These are phyloP conservation scores for Chaetodon auriga DNA, from an alignment of 2,113 vertebrate genomes.

Conservation along the genomic window DNA sequence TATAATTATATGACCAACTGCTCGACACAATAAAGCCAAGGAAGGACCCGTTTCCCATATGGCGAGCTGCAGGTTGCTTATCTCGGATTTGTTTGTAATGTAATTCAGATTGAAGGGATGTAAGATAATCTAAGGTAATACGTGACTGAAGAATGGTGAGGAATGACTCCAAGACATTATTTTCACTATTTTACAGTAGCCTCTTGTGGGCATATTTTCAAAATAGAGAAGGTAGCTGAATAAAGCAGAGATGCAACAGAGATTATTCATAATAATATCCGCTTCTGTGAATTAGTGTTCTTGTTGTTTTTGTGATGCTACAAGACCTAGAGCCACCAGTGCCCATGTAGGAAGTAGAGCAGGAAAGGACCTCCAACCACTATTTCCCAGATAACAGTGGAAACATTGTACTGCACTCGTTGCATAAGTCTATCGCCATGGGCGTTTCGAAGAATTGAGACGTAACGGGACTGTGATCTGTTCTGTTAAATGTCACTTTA, in stretches of 20 bases:
- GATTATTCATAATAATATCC: neutral
- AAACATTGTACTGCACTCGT: slow-evolving; percentile 28
- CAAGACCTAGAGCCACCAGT: neutral
- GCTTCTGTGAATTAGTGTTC: neutral
- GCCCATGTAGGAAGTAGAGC: neutral
- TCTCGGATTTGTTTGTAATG: slow-evolving; percentile 38
- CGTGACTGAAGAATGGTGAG: neutral
- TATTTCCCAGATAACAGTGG: slow-evolving; percentile 16
- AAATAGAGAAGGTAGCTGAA: neutral
- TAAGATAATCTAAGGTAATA: neutral
- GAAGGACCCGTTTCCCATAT: slow-evolving; percentile 23
- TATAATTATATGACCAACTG: neutral
- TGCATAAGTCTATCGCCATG: slow-evolving; percentile 24
- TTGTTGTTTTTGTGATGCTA: neutral
- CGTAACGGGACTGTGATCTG: neutral
- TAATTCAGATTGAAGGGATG: slow-evolving; percentile 9
- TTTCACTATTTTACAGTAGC: neutral
- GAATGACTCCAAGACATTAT: neutral
- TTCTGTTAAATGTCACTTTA: neutral
- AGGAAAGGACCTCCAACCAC: neutral
- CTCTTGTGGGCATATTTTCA: neutral
- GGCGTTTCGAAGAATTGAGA: slow-evolving; percentile 37
- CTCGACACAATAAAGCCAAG: slow-evolving; percentile 38
- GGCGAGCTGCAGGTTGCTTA: slow-evolving; percentile 36
- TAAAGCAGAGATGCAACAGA: neutral